Evolutionary conservation across 2,888 invertebrate species (phyloP).

Genomic region (Drepana falcataria): DNA sequence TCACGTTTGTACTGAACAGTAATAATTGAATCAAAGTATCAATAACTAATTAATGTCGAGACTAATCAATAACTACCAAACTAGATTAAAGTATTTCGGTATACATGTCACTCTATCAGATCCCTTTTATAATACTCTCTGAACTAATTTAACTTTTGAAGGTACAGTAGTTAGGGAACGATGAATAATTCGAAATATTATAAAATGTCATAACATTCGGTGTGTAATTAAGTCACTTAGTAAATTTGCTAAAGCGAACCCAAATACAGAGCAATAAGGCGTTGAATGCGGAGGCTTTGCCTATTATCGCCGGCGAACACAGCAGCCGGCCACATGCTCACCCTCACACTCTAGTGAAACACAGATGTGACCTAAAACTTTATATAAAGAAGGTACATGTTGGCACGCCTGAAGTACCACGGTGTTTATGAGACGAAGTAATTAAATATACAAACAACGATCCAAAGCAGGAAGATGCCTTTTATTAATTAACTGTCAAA

Average conservation of each 20-base stretch:
- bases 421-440: not conserved
- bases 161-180: too few relatives aligned
- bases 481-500: too few relatives aligned
- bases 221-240: constrained; percentile 11
- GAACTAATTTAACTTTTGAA: too few relatives aligned
- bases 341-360: constrained; percentile 19
- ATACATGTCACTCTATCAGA: too few relatives aligned
- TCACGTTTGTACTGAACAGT: too few relatives aligned
- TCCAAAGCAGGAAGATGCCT: too few relatives aligned
- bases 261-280: constrained; percentile 17
- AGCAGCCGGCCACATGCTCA: not conserved
- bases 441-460: too few relatives aligned
- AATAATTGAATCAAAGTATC: too few relatives aligned
- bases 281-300: constrained; percentile 11
- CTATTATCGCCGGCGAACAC: constrained; percentile 18
- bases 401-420: not conserved
- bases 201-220: not conserved
- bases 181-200: not conserved
- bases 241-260: constrained; percentile 18
- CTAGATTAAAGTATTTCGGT: too few relatives aligned
- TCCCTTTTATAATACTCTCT: too few relatives aligned
- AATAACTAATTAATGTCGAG: too few relatives aligned
- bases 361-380: constrained; percentile 23
- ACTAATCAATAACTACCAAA: too few relatives aligned
- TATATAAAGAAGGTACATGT: constrained; percentile 19